Conservation (phyloP, 2,113 vertebrate genomes). For the Pluvialis apricaria region DNA sequence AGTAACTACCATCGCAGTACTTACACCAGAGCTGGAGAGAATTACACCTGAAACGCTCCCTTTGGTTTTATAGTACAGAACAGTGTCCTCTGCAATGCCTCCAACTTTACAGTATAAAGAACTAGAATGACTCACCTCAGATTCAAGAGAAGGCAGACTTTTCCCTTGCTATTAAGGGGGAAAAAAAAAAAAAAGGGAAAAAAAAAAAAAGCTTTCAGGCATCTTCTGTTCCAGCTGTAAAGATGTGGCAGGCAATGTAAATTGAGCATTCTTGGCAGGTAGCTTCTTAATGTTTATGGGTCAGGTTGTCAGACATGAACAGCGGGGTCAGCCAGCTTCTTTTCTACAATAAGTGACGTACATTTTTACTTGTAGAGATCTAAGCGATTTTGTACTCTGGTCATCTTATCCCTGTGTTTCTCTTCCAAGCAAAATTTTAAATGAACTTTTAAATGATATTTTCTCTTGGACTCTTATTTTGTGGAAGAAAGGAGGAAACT, state of each 20-base stretch:
- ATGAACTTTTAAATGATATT: background rate
- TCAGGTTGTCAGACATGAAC: conserved; percentile 12
- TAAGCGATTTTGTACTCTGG: background rate
- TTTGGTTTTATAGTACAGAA: conserved; percentile 21
- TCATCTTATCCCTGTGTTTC: background rate
- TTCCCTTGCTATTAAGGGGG: background rate
- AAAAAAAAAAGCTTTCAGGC: background rate
- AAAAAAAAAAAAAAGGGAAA: accelerated
- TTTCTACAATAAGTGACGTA: background rate
- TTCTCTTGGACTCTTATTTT: background rate
- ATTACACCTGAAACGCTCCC: background rate
- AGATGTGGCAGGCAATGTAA: background rate
- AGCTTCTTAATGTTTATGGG: conserved; percentile 21
- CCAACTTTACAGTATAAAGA: background rate
- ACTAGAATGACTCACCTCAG: conserved; percentile 6
- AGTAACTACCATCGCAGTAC: background rate
- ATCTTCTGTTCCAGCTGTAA: background rate
- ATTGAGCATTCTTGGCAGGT: conserved; percentile 21
- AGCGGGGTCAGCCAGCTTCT: background rate
- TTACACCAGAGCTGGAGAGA: background rate
- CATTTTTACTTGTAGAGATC: background rate
- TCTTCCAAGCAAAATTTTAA: background rate
- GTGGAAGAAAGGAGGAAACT: background rate
- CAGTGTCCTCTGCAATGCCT: background rate
- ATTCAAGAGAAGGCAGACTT: background rate